Conservation (phyloP, 2,113 vertebrate genomes). For the Hypanus sabinus region DNA sequence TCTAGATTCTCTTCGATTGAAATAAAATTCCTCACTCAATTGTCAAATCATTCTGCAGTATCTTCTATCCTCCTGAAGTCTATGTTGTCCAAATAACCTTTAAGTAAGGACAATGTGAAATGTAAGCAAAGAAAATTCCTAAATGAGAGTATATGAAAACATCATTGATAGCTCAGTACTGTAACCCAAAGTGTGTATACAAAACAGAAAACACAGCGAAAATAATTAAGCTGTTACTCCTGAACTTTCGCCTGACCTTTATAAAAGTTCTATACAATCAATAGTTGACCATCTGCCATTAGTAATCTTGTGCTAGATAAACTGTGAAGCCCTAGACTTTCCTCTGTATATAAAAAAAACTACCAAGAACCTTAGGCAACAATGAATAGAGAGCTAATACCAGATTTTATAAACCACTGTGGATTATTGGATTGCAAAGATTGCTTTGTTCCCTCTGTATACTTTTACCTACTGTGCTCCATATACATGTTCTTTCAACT, state of each 20-base stretch:
- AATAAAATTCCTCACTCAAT: not conserved
- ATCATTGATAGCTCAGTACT: not conserved
- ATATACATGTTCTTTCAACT: not conserved
- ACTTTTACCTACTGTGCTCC: not conserved
- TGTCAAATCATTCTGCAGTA: not conserved
- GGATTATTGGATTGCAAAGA: not conserved
- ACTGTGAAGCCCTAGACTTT: not conserved
- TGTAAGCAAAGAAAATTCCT: not conserved
- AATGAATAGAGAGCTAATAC: not conserved
- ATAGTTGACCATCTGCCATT: conserved; percentile 12
- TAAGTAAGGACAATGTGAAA: not conserved
- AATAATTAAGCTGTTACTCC: not conserved
- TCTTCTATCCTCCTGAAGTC: not conserved
- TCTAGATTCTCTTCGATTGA: not conserved
- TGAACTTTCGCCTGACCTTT: not conserved
- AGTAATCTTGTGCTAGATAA: not conserved
- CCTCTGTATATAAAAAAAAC: not conserved
- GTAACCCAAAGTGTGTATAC: not conserved
- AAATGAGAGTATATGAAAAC: not conserved
- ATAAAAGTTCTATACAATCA: not conserved
- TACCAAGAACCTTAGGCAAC: not conserved
- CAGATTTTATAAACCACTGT: not conserved
- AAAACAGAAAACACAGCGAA: not conserved
- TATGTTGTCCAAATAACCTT: no score
- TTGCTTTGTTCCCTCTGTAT: not conserved